Evolutionary conservation across 2,888 invertebrate species (phyloP).

Genomic region (Agonum fuliginosum): DNA sequence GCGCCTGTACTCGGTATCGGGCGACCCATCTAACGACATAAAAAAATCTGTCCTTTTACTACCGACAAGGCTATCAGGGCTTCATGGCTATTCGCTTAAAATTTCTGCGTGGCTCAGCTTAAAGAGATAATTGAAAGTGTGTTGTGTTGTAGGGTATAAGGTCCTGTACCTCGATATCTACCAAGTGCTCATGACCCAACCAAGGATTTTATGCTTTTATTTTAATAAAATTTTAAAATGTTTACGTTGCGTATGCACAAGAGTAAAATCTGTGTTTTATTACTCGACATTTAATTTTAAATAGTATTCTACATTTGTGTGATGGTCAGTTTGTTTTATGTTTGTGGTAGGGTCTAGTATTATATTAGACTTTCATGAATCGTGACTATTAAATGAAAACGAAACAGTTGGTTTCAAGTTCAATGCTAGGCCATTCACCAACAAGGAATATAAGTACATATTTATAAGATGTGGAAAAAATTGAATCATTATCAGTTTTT

Average conservation of each 20-base stretch:
- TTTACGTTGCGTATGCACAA: background rate
- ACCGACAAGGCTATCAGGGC: constrained; percentile 55
- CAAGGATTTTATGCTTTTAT: constrained; percentile 12
- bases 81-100: constrained; percentile 55
- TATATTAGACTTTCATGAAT: no score
- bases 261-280: background rate
- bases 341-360: no score
- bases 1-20: constrained; percentile 29
- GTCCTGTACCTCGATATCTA: background rate
- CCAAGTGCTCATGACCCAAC: background rate
- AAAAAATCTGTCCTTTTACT: constrained; percentile 58
- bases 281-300: background rate
- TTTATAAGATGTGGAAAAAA: no score
- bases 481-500: no score
- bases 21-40: constrained; percentile 56
- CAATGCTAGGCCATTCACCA: no score
- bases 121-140: constrained; percentile 57
- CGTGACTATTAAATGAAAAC: no score
- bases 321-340: background rate
- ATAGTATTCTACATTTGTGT: background rate
- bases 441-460: no score
- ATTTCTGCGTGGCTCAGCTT: constrained; percentile 55
- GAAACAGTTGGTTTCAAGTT: no score
- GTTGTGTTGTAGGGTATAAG: constrained; percentile 1
- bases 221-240: constrained; percentile 37